Evolutionary conservation across 2,113 vertebrate genomes (phyloP), one percentile per base, ranked within the genome.

Genomic region (Lichenostomus cassidix): DNA sequence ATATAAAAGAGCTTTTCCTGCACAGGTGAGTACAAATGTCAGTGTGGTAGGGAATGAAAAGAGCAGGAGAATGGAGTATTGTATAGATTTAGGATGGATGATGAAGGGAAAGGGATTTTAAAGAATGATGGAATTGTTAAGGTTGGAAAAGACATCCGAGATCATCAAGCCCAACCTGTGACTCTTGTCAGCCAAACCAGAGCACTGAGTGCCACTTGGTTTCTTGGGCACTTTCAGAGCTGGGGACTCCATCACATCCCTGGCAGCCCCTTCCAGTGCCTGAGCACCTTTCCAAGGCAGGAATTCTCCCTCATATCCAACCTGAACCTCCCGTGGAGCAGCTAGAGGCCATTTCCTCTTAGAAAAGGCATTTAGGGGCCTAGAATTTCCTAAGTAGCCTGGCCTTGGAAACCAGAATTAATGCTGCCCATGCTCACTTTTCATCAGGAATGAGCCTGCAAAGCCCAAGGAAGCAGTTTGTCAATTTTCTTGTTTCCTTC

Each of bases 31-130:
- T 27, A 12, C 27, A 42, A 73, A 73, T 22, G 19, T 42, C 0
- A 0, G 10, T 1, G 11, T 24, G 12, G 16, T 8, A 37, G 56
- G 29, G 4, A 52, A 41, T 31, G 25, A 16, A 58, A 58, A 27
- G 3, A 49, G 11, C 29, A 71, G 18, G 17, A 87, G n/a, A 65
- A 21, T 5, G 21, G 11, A 69, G 1, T 24, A 12, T 12, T 68
- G 82, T 60, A 29, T 24, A 65, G 27, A 60, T 58, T 33, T 35
- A 49, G 47, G 27, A 12, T n/a, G 35, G 41, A 29, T 76, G 73
- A 37, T 24, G 52, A 53, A 1, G 7, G 53, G 24, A 41, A 4
- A 25, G 37, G 4, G 9, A 55, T 58, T 94, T 80, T 29, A 65
- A 56, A 47, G 10, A 10, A 5, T 46, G 10, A 24, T 2, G 7